Percentiles rank a stretch among this genome's conserved stretches.
Evolutionary conservation across 2,797 vertebrate genomes (phyloP).

Genomic region (Galagoides demidoff): DNA sequence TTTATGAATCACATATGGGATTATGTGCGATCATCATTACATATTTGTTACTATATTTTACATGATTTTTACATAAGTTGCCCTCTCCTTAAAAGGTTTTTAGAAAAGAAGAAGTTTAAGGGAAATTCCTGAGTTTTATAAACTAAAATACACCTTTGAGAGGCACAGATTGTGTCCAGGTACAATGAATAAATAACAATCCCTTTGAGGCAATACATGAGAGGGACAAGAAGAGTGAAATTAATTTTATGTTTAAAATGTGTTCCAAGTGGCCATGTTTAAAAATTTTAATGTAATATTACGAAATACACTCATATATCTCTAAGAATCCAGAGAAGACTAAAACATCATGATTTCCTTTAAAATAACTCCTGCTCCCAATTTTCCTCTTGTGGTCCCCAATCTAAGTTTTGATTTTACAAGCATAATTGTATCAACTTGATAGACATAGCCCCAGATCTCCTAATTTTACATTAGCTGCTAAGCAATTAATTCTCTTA

Average conservation of each 20-base stretch:
- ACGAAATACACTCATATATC: background rate
- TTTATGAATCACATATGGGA: background rate
- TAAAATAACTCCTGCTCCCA: background rate
- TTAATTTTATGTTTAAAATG: background rate
- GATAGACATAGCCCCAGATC: background rate
- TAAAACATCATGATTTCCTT: background rate
- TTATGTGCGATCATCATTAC: background rate
- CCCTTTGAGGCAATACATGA: background rate
- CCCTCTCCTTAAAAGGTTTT: background rate
- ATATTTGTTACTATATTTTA: background rate
- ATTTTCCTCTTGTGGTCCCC: background rate
- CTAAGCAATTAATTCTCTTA: background rate
- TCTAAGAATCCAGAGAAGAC: background rate
- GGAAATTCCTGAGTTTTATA: background rate
- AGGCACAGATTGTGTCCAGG: background rate
- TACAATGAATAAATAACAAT: background rate
- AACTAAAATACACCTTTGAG: background rate
- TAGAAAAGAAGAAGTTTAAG: background rate
- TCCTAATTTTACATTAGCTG: background rate
- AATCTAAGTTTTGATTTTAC: background rate
- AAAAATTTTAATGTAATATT: background rate
- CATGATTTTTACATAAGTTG: background rate
- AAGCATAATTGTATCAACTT: conserved; percentile 1
- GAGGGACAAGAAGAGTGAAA: background rate
- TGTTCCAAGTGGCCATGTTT: background rate